Conservation (phyloP, 2,797 vertebrate genomes). For the Mormyrops boulengeri region DNA sequence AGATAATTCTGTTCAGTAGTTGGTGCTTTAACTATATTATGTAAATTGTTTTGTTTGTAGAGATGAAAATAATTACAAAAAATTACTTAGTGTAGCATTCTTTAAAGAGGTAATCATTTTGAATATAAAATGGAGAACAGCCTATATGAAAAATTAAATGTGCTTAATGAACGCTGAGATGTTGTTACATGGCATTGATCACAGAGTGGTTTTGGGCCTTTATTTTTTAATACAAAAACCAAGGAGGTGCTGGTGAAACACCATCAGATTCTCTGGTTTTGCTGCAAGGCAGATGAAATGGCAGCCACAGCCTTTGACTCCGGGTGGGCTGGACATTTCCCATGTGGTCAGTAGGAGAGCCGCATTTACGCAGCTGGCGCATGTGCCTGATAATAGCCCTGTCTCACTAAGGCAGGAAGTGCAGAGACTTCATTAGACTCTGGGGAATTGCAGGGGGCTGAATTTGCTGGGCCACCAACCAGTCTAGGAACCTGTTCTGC, state of each 20-base stretch:
- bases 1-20: not conserved
- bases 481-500: not conserved
- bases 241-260: not conserved
- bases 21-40: not conserved
- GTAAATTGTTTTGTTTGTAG: not conserved
- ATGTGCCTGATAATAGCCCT: conserved; percentile 55
- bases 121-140: not conserved
- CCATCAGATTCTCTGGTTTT: not conserved
- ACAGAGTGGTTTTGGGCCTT: not conserved
- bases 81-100: not conserved
- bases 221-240: not conserved
- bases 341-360: conserved; percentile 42
- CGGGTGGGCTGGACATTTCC: conserved; percentile 38
- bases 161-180: not conserved
- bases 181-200: not conserved
- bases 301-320: conserved; percentile 18
- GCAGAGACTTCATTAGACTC: conserved; percentile 55
- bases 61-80: not conserved
- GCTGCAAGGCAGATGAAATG: not conserved
- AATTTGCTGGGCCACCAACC: conserved; percentile 38
- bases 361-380: conserved; percentile 42
- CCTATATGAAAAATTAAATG: not conserved
- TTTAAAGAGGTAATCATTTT: not conserved
- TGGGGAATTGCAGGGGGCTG: conserved; percentile 55
- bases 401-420: conserved; percentile 52